These are phyloP conservation scores for Calidris pugnax DNA, from an alignment of 2,113 vertebrate genomes.

Conservation along the genomic window DNA sequence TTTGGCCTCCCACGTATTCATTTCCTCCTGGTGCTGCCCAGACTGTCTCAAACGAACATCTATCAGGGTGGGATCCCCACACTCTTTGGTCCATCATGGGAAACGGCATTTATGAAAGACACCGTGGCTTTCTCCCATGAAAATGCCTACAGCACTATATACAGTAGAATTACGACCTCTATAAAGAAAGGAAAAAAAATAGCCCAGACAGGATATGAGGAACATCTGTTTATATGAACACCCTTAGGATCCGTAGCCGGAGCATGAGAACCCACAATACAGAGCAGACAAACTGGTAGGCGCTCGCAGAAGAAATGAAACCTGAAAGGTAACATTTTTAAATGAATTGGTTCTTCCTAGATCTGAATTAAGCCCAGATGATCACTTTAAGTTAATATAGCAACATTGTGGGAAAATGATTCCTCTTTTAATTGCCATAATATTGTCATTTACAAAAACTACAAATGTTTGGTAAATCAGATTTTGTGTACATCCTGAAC, in stretches of 20 bases:
- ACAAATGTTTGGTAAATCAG: conserved; percentile 58
- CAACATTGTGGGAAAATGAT: conserved; percentile 57
- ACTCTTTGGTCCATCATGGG: not conserved
- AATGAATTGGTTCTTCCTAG: conserved; percentile 56
- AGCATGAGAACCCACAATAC: not conserved
- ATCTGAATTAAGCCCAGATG: conserved; percentile 67
- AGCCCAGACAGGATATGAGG: conserved; percentile 7
- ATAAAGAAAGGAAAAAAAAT: conserved; percentile 50
- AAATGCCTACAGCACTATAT: conserved; percentile 49
- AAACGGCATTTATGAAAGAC: conserved; percentile 50
- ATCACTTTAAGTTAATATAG: conserved; percentile 60
- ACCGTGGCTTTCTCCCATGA: conserved; percentile 46
- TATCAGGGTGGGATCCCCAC: not conserved
- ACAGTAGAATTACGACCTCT: conserved; percentile 56
- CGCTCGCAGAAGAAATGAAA: conserved; percentile 14
- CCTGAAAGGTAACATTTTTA: conserved; percentile 44
- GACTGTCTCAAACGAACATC: not conserved
- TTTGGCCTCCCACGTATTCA: not conserved
- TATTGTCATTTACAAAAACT: conserved; percentile 65
- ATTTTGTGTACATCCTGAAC: conserved; percentile 59
- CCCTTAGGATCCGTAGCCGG: conserved; percentile 21
- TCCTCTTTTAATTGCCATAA: conserved; percentile 69
- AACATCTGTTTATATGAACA: conserved; percentile 57
- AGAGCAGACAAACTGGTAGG: not conserved
- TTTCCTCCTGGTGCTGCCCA: not conserved